Evolutionary conservation across 2,888 invertebrate genomes (phyloP).

Genomic region (Scaptomyza caliginosa): DNA sequence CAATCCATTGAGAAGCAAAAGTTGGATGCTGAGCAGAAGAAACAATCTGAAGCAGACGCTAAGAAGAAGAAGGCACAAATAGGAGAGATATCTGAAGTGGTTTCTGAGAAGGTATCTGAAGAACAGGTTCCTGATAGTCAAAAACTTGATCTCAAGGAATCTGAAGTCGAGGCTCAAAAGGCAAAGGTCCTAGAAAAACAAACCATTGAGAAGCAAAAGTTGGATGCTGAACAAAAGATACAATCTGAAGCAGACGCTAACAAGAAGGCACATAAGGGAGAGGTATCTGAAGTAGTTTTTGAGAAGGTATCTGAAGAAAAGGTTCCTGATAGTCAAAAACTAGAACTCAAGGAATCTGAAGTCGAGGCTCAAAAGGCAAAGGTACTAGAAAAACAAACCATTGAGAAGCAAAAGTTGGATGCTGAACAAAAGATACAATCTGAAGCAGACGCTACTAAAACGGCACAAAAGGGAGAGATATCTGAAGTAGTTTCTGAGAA

Average conservation of each 20-base stretch:
- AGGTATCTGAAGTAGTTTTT: neutral
- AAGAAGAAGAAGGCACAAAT: neutral
- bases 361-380: neutral
- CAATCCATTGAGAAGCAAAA: neutral
- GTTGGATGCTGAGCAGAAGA: neutral
- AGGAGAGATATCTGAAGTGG: neutral
- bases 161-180: neutral
- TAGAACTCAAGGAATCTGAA: neutral
- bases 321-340: neutral
- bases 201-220: neutral
- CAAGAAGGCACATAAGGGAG: neutral
- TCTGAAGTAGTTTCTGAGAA: neutral
- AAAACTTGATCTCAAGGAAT: neutral
- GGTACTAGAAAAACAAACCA: neutral
- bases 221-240: neutral
- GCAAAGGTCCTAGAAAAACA: neutral
- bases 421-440: neutral
- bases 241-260: neutral
- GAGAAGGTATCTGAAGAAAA: neutral
- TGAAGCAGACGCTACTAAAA: neutral
- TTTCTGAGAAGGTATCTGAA: neutral
- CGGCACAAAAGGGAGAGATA: neutral
- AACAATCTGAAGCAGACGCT: neutral
- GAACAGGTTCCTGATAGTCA: neutral
- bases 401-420: neutral